A percentile compares a stretch with the other conserved stretches of the same genome.
These are phyloP conservation scores for Brachionus rotundiformis DNA, from an alignment of 1,140 invertebrate genomes.

Conservation along the genomic window DNA sequence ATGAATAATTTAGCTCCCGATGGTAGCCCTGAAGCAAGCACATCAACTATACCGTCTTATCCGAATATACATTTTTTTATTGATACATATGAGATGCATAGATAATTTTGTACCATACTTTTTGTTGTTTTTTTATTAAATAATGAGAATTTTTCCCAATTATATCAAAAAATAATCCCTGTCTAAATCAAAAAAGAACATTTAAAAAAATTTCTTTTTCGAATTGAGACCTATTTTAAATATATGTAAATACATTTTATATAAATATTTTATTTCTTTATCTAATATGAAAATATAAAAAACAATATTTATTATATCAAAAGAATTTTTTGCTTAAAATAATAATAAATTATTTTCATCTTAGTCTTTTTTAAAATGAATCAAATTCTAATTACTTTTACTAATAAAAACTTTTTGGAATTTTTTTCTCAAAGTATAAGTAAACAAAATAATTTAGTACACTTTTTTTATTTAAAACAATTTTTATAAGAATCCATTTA, in stretches of 20 bases:
- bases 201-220: background rate
- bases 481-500: no score
- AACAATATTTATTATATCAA: no score
- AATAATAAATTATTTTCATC: no score
- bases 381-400: no score
- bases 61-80: constrained; percentile 40
- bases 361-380: no score
- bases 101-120: constrained; percentile 24
- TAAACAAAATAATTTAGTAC: no score
- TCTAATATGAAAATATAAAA: background rate
- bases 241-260: background rate
- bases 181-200: background rate
- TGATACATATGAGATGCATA: constrained; percentile 39
- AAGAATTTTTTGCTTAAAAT: no score
- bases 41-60: constrained; percentile 35
- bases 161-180: background rate
- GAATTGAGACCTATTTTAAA: background rate
- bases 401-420: no score
- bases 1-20: constrained; percentile 35
- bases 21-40: background rate
- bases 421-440: no score
- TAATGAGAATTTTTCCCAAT: background rate
- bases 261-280: background rate
- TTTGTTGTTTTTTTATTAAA: background rate
- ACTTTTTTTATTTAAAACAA: no score